phyloP scores from a whole-genome alignment of 2,888 invertebrate species.

The Stenotaenia linearis region DNA sequence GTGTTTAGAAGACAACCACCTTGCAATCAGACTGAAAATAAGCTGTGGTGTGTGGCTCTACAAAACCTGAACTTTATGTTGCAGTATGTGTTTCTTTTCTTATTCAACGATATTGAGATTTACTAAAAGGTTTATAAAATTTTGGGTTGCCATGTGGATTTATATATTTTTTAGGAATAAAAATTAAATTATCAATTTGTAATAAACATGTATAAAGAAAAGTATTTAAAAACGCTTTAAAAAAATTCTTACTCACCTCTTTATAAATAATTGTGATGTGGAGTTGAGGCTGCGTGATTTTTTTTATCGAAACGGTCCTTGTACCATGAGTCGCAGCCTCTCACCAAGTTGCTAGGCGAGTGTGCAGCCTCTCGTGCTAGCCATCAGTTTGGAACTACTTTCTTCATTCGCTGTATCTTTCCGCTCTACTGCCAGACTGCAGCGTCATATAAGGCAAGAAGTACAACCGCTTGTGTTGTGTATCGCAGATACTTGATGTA shows the following conservation, averaged over 20 bases:
- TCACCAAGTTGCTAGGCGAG: conserved; percentile 6
- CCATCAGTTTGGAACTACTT: conserved; percentile 8
- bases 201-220: no score
- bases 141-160: no score
- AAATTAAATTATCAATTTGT: no score
- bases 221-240: not conserved
- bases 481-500: no score
- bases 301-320: conserved; percentile 3
- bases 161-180: no score
- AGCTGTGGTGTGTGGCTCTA: not conserved
- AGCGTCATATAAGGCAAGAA: not conserved
- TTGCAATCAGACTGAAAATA: not conserved
- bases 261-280: not conserved
- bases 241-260: not conserved
- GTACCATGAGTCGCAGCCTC: conserved; percentile 15
- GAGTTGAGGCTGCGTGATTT: not conserved
- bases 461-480: not conserved
- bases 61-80: not conserved
- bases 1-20: not conserved
- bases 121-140: no score
- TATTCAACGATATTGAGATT: no score
- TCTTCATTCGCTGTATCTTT: not conserved
- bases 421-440: not conserved
- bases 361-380: conserved; percentile 18
- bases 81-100: not conserved